Evolutionary conservation across 2,888 invertebrate genomes (phyloP).

Genomic region (Tachina grossa): DNA sequence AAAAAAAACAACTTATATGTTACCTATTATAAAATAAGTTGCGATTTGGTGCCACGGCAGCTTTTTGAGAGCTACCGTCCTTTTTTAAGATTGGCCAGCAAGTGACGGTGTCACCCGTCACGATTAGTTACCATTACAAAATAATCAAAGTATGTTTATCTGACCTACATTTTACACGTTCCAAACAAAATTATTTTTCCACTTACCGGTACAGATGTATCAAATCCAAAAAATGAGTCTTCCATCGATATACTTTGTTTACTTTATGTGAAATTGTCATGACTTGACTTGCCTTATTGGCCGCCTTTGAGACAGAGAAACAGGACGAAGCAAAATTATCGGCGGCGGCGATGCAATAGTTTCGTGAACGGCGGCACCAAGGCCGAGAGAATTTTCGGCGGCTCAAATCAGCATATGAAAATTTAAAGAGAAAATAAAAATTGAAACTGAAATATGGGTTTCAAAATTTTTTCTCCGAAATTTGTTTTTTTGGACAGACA

Average conservation of each 20-base stretch:
- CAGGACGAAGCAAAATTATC: no score
- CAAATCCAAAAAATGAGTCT: constrained; percentile 94
- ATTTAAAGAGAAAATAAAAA: no score
- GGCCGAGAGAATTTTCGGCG: no score
- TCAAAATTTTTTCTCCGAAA: no score
- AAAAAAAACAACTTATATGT: constrained; percentile 38
- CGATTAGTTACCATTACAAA: neutral
- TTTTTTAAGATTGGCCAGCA: constrained; percentile 7
- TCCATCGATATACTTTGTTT: constrained; percentile 88
- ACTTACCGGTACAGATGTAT: constrained; percentile 90
- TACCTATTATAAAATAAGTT: constrained; percentile 42
- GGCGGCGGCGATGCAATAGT: no score
- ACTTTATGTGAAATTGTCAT: constrained; percentile 87
- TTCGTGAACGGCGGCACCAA: no score
- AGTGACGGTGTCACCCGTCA: constrained; percentile 1
- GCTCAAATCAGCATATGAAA: no score
- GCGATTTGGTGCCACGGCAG: constrained; percentile 46
- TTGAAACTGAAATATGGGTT: no score
- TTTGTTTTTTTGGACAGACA: no score
- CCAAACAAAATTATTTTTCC: constrained; percentile 60
- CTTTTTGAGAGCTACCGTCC: constrained; percentile 15
- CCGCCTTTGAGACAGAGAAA: constrained; percentile 56
- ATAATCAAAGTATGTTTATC: neutral
- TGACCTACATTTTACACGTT: neutral
- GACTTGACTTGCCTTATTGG: constrained; percentile 85